Base-by-base conservation (phyloP, 2,888 invertebrate species). In the Tetheella fluctuosa region DNA sequence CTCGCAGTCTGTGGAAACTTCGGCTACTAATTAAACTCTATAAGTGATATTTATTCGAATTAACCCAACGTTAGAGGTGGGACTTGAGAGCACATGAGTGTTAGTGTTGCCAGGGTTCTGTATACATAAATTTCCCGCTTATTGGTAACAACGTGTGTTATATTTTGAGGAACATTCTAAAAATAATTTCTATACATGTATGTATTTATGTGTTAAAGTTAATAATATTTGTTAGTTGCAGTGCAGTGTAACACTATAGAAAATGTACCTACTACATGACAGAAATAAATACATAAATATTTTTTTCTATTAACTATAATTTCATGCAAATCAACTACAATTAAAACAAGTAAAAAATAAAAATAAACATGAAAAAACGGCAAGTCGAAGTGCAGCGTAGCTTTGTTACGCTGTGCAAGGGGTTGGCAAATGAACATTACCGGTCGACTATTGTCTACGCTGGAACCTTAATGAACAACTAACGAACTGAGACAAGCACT, bases 41-140 rank as follows among this genome's bases (percentile, higher is more conserved):
- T 76, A 83, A 84, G 77, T 84, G 80, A 83, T 81, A 84, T 85
- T 85, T 84, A 85, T 83, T 73, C 59, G 77, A 61, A 73, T 77
- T 74, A 71, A 61, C 61, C 59, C 57, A 61, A 71, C 70, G 65
- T 74, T 74, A 7, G 39, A n/a, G 34, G 34, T 53, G 53, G 8
- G n/a, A 20, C 17, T 42, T 17, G 13, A 23, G 25, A 30, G 54
- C 13, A 25, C 8, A 23, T 53, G 23, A n/a, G 23, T 23, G 28
- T 23, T 23, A 25, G 15, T 20, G 8, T 20, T 48, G 39, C n/a
- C n/a, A 39, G n/a, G n/a, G 34, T 13, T 34, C 2, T 34, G 13
- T 13, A 30, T 30, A 8, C 5, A 30, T 8, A 30, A 7, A 30
- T 13, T 13, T 34, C 4, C 13, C 13, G 13, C 34, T 12, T 2